Conservation (phyloP, 1,140 invertebrate species). For the Medauroidea extradentata region DNA sequence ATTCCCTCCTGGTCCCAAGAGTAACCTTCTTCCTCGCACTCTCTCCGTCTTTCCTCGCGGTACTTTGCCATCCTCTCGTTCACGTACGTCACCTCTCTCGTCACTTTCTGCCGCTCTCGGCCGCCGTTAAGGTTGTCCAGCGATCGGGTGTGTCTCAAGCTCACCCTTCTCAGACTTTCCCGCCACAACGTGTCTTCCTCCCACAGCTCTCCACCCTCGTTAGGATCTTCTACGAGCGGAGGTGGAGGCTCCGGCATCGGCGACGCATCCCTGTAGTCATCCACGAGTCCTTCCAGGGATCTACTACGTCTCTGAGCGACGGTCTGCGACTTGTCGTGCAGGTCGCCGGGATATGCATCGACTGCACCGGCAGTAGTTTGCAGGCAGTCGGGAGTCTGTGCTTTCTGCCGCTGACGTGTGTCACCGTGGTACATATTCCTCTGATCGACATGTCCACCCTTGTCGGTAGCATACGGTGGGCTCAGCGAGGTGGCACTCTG, state of each 20-base stretch:
- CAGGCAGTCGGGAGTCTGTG: constrained; percentile 23
- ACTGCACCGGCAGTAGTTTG: constrained; percentile 41
- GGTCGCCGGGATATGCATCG: constrained; percentile 49
- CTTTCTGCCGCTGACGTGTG: constrained; percentile 54
- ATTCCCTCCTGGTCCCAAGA: constrained; percentile 47
- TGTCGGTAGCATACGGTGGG: constrained; percentile 52
- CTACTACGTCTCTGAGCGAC: constrained; percentile 40
- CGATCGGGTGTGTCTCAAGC: constrained; percentile 72
- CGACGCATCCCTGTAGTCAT: constrained; percentile 38
- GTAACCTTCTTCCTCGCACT: constrained; percentile 34
- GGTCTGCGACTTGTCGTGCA: constrained; percentile 35
- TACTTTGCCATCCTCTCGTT: constrained; percentile 55
- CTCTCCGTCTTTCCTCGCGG: constrained; percentile 20
- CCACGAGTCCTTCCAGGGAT: constrained; percentile 59
- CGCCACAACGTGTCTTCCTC: constrained; percentile 77
- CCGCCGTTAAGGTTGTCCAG: constrained; percentile 66
- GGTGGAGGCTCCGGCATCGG: neutral
- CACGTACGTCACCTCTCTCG: constrained; percentile 66
- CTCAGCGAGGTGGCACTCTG: constrained; percentile 59
- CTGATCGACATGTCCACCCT: constrained; percentile 54
- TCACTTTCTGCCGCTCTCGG: constrained; percentile 43
- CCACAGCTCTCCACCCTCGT: constrained; percentile 61
- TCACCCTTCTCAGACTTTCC: constrained; percentile 70
- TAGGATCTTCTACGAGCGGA: too few relatives aligned
- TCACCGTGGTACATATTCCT: constrained; percentile 72